These are phyloP conservation scores for Rhinogobio ventralis DNA, from an alignment of 2,797 vertebrate genomes.

Conservation along the genomic window DNA sequence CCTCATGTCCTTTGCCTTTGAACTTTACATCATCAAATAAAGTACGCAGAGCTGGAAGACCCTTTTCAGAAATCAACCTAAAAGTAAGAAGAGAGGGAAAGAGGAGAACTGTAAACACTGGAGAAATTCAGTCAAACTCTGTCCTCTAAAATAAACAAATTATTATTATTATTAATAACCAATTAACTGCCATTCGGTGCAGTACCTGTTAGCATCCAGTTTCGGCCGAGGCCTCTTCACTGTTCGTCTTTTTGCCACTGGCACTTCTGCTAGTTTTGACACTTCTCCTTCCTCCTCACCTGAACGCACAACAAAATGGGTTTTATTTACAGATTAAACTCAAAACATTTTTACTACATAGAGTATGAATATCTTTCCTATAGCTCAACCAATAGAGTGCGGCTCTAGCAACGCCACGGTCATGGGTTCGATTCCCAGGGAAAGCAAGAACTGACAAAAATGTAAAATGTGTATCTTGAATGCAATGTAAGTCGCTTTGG, in stretches of 20 bases:
- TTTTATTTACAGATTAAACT: background rate
- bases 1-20: slow-evolving; percentile 95
- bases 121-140: background rate
- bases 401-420: no score
- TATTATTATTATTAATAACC: background rate
- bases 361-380: no score
- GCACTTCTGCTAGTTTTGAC: slow-evolving; percentile 80
- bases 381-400: no score
- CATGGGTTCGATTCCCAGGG: no score
- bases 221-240: slow-evolving; percentile 88
- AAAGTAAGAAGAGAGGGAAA: background rate
- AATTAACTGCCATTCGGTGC: background rate
- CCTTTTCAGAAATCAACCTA: slow-evolving; percentile 90
- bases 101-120: background rate
- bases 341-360: background rate
- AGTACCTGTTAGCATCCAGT: slow-evolving; percentile 91
- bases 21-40: slow-evolving; percentile 86
- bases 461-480: no score
- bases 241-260: slow-evolving; percentile 76
- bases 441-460: no score
- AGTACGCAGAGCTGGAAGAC: slow-evolving; percentile 90
- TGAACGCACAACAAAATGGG: slow-evolving; percentile 42
- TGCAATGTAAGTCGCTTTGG: no score
- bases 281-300: slow-evolving; percentile 72
- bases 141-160: background rate